Base-by-base conservation (phyloP, 2,888 invertebrate genomes). In the Hyalella azteca region DNA sequence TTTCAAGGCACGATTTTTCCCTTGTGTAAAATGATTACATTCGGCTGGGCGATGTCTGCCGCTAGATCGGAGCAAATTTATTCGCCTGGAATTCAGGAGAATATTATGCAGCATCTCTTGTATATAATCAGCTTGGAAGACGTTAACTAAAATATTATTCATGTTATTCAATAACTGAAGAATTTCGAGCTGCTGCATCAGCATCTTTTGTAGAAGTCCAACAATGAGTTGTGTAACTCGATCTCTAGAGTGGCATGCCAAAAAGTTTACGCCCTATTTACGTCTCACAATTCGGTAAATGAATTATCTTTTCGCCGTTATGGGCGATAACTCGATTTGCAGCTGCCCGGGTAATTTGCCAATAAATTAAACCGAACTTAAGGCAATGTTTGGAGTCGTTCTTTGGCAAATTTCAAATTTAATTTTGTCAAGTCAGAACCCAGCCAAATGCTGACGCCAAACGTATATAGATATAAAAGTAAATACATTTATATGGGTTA, bases 151-250 rank as follows among this genome's bases (percentile, higher is more conserved):
- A 66, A 66, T 36, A 36, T 66, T 66, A 36, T 66, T 66, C 66
- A 66, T 66, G 66, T 36, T 66, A 66, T 66, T 66, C 66, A 45
- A 45, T 45, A 45, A 45, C 45, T 66, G 39, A 29, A 19, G 66
- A 32, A 29, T 36, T 66, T 15, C 3, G 36, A 19, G 66, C 32
- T 36, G 36, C 22, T 66, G 29, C 36, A 36, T 59, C 22, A 59
- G 59, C 59, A 29, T 26, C 26, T 7, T 66, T 66, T 36, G 36
- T 19, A 66, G 66, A 15, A 66, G 36, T 66, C 19, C 66, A 39
- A 66, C 66, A 66, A 36, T 36, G 19, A 36, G 13, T 11, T 9
- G 26, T 22, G 26, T 29, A 54, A 26, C 29, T 49, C 22, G 29
- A 29, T 9, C 54, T 15, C 29, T 2, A 1, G 5, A 11, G 22